Percentiles rank a stretch among this genome's conserved stretches.
Evolutionary conservation across 2,888 invertebrate species (phyloP).

Genomic region (Sinotaia quadrata): DNA sequence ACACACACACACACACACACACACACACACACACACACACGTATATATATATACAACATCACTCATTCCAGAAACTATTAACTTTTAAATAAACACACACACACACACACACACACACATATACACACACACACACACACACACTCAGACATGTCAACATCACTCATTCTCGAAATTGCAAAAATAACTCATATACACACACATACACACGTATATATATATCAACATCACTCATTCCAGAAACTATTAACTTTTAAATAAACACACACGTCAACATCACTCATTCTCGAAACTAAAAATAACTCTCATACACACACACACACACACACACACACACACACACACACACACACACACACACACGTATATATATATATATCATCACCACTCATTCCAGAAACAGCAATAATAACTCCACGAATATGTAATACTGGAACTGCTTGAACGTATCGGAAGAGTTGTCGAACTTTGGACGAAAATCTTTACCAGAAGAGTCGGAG

Average conservation of each 20-base stretch:
- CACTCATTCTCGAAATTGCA: background rate
- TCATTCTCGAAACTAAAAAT: background rate
- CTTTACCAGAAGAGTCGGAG: no score
- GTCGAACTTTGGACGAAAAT: no score
- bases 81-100: background rate
- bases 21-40: background rate
- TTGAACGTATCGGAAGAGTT: no score
- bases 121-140: background rate
- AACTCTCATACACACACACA: slow-evolving; percentile 1
- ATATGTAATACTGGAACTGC: background rate
- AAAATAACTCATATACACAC: background rate
- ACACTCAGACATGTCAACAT: background rate
- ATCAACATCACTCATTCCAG: background rate
- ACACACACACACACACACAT: slow-evolving; percentile 5
- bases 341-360: slow-evolving; percentile 5
- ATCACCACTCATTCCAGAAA: background rate
- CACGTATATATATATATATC: background rate
- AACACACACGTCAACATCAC: background rate
- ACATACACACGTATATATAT: background rate
- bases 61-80: background rate
- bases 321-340: slow-evolving; percentile 13
- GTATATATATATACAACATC: background rate
- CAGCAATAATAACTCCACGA: background rate
- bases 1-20: background rate
- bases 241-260: background rate